phyloP scores from a whole-genome alignment of 2,113 vertebrate species.

The Cygnus buccinator region DNA sequence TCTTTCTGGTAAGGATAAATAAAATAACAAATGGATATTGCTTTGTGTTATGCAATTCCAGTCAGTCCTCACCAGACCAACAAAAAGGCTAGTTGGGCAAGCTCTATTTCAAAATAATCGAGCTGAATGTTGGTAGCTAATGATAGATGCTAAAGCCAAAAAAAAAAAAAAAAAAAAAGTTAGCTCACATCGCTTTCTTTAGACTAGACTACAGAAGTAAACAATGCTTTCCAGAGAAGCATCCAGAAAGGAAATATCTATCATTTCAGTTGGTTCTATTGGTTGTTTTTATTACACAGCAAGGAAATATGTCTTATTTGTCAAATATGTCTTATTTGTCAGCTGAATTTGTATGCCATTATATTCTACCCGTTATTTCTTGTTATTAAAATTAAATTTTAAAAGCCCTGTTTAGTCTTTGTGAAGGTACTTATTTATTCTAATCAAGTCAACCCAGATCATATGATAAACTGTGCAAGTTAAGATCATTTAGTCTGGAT shows the following conservation, averaged over 20 bases:
- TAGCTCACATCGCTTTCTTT: neutral
- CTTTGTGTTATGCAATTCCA: neutral
- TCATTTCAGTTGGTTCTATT: neutral
- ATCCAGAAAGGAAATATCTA: neutral
- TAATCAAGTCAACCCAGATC: neutral
- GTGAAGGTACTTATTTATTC: neutral
- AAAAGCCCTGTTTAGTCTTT: neutral
- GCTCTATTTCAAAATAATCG: neutral
- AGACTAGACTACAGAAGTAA: neutral
- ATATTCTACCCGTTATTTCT: neutral
- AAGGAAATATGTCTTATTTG: neutral
- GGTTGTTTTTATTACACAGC: neutral
- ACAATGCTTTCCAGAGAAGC: neutral
- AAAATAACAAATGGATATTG: neutral
- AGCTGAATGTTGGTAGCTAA: neutral
- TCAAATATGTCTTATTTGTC: neutral
- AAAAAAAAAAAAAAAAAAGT: neutral
- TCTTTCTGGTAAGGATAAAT: neutral
- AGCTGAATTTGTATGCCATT: neutral
- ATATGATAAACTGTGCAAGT: neutral
- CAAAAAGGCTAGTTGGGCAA: neutral
- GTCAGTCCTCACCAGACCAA: neutral
- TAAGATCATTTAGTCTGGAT: neutral
- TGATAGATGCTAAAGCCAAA: neutral
- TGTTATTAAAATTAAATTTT: neutral